Evolutionary conservation across 2,113 vertebrate genomes (phyloP).

Genomic region (Lasiurus cinereus): DNA sequence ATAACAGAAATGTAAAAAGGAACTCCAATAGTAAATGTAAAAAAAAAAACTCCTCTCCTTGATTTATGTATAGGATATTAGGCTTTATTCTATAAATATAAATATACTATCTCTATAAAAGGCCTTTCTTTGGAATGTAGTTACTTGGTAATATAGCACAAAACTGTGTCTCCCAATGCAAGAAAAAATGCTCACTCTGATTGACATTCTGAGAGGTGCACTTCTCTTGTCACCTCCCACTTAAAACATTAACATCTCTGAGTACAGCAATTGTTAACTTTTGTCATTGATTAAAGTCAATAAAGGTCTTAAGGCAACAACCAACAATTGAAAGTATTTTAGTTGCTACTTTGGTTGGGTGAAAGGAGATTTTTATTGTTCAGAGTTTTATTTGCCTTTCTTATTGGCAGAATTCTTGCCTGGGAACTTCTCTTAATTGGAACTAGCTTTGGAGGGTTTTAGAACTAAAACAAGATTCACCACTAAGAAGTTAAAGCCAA

Average conservation of each 20-base stretch:
- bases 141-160: background rate
- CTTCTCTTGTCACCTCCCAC: background rate
- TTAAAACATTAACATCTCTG: constrained; percentile 13
- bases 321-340: background rate
- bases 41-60: background rate
- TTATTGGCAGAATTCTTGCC: constrained; percentile 13
- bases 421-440: background rate
- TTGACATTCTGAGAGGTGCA: background rate
- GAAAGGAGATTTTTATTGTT: background rate
- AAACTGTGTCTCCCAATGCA: background rate
- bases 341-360: background rate
- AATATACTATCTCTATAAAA: background rate
- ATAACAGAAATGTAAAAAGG: constrained; percentile 43
- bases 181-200: background rate
- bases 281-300: background rate
- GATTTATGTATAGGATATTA: background rate
- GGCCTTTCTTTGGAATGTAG: background rate
- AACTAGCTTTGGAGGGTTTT: background rate
- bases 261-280: background rate
- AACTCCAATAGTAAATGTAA: constrained; percentile 17
- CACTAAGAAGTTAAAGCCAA: background rate
- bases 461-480: constrained; percentile 24
- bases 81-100: background rate
- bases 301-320: background rate
- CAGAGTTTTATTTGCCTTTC: background rate